Base-by-base conservation (phyloP, 2,888 invertebrate species). In the Pteria penguin region DNA sequence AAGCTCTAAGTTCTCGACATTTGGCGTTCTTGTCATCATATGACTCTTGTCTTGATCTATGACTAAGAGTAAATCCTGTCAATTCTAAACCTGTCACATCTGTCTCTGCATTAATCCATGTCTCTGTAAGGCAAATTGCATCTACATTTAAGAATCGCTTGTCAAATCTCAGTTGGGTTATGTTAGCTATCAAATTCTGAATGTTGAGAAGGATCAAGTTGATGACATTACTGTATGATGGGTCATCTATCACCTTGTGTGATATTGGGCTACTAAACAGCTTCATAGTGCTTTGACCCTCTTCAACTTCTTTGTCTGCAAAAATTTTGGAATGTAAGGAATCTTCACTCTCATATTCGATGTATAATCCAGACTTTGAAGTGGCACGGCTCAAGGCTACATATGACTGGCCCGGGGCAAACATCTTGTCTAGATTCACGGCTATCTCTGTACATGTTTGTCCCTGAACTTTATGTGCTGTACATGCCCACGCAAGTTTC, bases 311-410 rank as follows among this genome's bases (percentile, higher is more conserved):
- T 14, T n/a, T 26, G 8, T 58, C 58, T 24, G 58, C 58, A 26
- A 24, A 58, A 24, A 24, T 58, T 24, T 58, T 58, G 2, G n/a
- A 14, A 26, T 58, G 3, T 14, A 58, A 8, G 2, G 11, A 24
- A 24, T 4, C 58, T 24, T n/a, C 26, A 4, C 24, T 26, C 14
- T n/a, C 11, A 2, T 24, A n/a, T 58, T n/a, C n/a, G 2, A 58
- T 26, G 11, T 32, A 18, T 31, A 29, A 14, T 31, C 18, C 62
- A 18, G 14, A n/a, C n/a, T 62, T 22, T 29, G 62, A 29, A 29
- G 62, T 62, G 1, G 32, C 62, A 2, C 62, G 11, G 4, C 62
- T 62, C 32, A 62, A n/a, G 4, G 62, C 62, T 11, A 62, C 62
- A n/a, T 62, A 62, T 29, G 62, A 29, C n/a, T n/a, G n/a, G n/a